Percentiles rank a stretch among this genome's conserved stretches.
phyloP scores from a whole-genome alignment of 2,888 invertebrate genomes.

The Junonia oenone region DNA sequence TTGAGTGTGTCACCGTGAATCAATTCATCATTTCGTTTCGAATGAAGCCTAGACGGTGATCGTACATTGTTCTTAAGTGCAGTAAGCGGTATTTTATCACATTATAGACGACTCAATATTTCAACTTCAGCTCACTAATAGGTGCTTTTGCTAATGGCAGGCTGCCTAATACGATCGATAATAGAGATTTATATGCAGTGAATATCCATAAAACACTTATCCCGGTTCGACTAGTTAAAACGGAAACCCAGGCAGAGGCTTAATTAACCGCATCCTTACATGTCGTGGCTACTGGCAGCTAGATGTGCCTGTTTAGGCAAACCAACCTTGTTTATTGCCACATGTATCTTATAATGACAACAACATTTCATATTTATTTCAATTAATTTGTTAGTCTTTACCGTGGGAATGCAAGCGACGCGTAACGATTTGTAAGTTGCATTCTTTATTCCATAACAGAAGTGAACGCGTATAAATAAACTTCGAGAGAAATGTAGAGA shows the following conservation, averaged over 20 bases:
- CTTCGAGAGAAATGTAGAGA: background rate
- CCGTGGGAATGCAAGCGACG: constrained; percentile 12
- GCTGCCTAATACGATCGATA: constrained; percentile 20
- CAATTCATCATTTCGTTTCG: background rate
- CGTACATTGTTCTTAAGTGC: background rate
- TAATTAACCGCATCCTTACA: constrained; percentile 67
- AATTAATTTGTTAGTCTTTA: constrained; percentile 9
- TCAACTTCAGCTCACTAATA: constrained; percentile 9
- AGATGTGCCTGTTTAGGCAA: constrained; percentile 33
- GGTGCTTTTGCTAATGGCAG: constrained; percentile 10
- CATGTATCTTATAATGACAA: constrained; percentile 9
- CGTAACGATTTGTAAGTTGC: background rate
- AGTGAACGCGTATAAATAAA: background rate
- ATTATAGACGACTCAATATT: constrained; percentile 3
- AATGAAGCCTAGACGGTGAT: background rate
- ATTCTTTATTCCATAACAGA: background rate
- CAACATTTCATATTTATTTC: constrained; percentile 14
- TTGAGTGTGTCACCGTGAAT: background rate
- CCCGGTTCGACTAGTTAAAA: constrained; percentile 58
- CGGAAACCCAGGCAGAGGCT: constrained; percentile 66
- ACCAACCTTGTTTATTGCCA: constrained; percentile 28
- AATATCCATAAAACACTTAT: constrained; percentile 28
- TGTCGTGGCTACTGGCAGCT: constrained; percentile 45
- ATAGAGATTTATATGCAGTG: constrained; percentile 25
- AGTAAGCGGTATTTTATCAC: background rate